These are phyloP conservation scores for Gari tellinella DNA, from an alignment of 2,888 invertebrate genomes.

Conservation along the genomic window DNA sequence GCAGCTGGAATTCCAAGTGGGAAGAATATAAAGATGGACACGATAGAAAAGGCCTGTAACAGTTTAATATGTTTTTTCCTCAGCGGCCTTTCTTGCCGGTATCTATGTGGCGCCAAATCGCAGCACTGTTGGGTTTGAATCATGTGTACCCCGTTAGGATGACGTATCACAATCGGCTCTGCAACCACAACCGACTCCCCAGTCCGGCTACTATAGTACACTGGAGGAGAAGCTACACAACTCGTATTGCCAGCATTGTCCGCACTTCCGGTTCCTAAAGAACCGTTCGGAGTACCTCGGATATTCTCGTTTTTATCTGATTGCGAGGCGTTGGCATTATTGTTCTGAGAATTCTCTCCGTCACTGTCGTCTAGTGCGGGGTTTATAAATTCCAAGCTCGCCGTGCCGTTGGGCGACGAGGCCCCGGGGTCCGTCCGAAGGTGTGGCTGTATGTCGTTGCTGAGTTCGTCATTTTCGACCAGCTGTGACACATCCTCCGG, in stretches of 20 bases:
- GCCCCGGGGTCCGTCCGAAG: neutral
- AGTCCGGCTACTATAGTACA: slow-evolving; percentile 56
- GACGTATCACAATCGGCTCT: slow-evolving; percentile 58
- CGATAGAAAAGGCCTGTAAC: slow-evolving; percentile 69
- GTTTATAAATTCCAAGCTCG: slow-evolving; percentile 28
- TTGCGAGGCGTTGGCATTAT: neutral
- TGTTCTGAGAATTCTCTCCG: neutral
- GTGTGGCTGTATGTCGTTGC: slow-evolving; percentile 22
- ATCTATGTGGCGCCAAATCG: slow-evolving; percentile 54
- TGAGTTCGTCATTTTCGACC: slow-evolving; percentile 51
- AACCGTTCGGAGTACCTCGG: no score
- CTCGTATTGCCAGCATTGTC: no score
- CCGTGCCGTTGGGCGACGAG: neutral
- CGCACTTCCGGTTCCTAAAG: no score
- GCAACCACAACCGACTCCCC: slow-evolving; percentile 63
- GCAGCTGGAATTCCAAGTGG: slow-evolving; percentile 77
- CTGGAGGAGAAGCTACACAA: slow-evolving; percentile 40
- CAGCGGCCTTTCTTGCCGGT: slow-evolving; percentile 58
- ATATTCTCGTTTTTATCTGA: neutral
- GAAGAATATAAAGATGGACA: slow-evolving; percentile 75
- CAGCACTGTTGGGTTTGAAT: slow-evolving; percentile 65
- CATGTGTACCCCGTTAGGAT: slow-evolving; percentile 60
- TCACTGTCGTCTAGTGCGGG: slow-evolving; percentile 22
- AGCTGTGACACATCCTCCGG: slow-evolving; percentile 49
- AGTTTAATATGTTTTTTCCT: slow-evolving; percentile 61